Evolutionary conservation across 1,140 invertebrate species (phyloP).

Genomic region (Heliothis subflexa): DNA sequence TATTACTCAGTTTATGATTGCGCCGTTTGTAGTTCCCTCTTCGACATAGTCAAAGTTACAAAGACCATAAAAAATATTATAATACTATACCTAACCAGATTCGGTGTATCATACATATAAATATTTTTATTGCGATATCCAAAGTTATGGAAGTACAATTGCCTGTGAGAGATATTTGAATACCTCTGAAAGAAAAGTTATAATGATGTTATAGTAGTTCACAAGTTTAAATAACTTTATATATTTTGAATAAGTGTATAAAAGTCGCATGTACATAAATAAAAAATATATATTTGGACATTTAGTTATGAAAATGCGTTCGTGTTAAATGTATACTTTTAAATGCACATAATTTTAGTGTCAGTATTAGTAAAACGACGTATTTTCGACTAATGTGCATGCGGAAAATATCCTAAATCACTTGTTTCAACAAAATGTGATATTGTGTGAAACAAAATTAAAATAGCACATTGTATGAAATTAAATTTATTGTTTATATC

Average conservation of each 20-base stretch:
- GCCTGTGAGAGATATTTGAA: constrained; percentile 38
- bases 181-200: constrained; percentile 35
- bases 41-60: constrained; percentile 19
- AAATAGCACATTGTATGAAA: constrained; percentile 42
- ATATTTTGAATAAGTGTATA: constrained; percentile 17
- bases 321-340: not conserved
- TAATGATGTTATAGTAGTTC: constrained; percentile 40
- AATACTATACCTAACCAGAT: constrained; percentile 7
- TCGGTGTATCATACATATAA: constrained; percentile 27
- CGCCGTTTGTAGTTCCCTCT: constrained; percentile 11
- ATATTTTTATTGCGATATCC: constrained; percentile 36
- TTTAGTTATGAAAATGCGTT: constrained; percentile 12
- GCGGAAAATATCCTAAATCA: constrained; percentile 25
- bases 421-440: constrained; percentile 43
- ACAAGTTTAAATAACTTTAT: constrained; percentile 40
- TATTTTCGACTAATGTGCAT: constrained; percentile 28
- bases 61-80: constrained; percentile 25
- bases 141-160: constrained; percentile 48
- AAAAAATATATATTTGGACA: constrained; percentile 12
- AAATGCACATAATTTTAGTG: constrained; percentile 23
- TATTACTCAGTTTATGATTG: constrained; percentile 7
- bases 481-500: constrained; percentile 42
- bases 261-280: constrained; percentile 31
- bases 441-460: constrained; percentile 23
- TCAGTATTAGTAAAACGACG: constrained; percentile 31